Evolutionary conservation across 2,113 vertebrate genomes (phyloP).

Genomic region (Picathartes gymnocephalus): DNA sequence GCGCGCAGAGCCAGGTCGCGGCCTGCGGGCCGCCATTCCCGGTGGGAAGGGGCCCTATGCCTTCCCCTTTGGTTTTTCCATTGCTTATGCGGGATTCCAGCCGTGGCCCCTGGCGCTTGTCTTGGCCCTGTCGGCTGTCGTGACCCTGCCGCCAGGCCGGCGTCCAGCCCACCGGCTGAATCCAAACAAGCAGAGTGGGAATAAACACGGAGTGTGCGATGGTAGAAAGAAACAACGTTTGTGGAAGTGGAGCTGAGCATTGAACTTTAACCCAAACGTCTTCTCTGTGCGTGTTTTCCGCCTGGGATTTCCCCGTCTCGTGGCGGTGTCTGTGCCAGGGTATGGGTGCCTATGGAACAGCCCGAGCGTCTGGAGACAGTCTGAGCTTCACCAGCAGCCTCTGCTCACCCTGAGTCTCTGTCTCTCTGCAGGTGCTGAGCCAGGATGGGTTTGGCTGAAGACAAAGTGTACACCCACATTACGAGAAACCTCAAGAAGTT

Average conservation of each 20-base stretch:
- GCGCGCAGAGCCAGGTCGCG: not conserved
- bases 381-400: accelerated
- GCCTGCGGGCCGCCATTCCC: not conserved
- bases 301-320: not conserved
- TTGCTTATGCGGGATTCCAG: not conserved
- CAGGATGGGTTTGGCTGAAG: slow-evolving; percentile 46
- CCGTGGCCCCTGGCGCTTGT: not conserved
- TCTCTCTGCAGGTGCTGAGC: not conserved
- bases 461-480: slow-evolving; percentile 17
- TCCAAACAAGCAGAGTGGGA: not conserved
- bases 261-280: not conserved
- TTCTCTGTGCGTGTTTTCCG: not conserved
- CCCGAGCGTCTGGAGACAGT: not conserved
- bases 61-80: not conserved
- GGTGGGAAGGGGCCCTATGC: not conserved
- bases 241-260: not conserved
- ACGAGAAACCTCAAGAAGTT: not conserved
- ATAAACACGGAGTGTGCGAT: accelerated
- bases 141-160: not conserved
- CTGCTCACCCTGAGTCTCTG: accelerated
- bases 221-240: too few species aligned
- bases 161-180: not conserved
- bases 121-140: not conserved
- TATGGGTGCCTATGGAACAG: not conserved
- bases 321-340: not conserved